These are phyloP conservation scores for Gallirallus australis DNA, from an alignment of 2,797 vertebrate genomes.

Conservation along the genomic window DNA sequence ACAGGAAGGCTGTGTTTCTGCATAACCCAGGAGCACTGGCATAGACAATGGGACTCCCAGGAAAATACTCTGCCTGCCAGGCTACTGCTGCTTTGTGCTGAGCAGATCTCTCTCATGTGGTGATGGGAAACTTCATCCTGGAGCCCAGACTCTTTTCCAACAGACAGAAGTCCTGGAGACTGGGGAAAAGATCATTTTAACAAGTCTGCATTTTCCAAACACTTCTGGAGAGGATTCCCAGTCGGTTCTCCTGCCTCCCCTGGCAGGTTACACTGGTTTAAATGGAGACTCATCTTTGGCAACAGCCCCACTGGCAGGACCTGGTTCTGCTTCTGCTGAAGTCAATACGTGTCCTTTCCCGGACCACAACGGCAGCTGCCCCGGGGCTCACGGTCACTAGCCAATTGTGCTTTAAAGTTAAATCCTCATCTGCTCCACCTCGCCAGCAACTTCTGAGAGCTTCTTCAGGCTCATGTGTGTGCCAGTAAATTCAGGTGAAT, in stretches of 20 bases:
- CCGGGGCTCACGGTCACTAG: neutral
- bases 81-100: slow-evolving; percentile 29
- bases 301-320: slow-evolving; percentile 9
- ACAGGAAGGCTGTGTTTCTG: slow-evolving; percentile 57
- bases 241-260: neutral
- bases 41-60: neutral
- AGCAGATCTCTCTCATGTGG: neutral
- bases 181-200: neutral
- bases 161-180: neutral
- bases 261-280: neutral
- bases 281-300: slow-evolving; percentile 49
- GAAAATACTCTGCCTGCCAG: neutral
- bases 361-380: neutral
- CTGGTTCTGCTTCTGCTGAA: neutral
- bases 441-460: slow-evolving; percentile 13
- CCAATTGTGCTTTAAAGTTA: slow-evolving; percentile 32
- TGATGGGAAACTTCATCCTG: slow-evolving; percentile 4
- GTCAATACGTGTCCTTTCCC: neutral
- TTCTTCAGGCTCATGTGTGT: neutral
- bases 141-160: slow-evolving; percentile 5
- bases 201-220: neutral
- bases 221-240: slow-evolving; percentile 6
- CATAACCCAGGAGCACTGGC: neutral
- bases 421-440: slow-evolving; percentile 8
- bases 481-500: slow-evolving; percentile 31